Evolutionary conservation across 1,140 invertebrate species (phyloP).

Genomic region (Drosophila pseudoobscura): DNA sequence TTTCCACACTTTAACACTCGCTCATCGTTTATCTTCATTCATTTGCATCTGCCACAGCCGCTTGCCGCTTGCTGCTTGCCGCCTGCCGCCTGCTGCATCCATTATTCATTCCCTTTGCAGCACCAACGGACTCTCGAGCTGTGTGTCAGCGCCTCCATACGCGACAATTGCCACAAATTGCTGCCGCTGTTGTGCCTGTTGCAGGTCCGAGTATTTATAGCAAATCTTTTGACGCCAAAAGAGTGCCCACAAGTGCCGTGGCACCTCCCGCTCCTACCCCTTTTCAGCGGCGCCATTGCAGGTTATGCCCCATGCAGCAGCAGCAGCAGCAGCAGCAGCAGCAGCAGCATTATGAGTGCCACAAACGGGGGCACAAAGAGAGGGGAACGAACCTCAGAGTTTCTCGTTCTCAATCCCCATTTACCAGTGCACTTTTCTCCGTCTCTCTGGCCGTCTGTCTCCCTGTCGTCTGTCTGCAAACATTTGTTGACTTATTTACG

Average conservation of each 20-base stretch:
- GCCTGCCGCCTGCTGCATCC: constrained; percentile 30
- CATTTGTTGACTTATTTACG: constrained; percentile 75
- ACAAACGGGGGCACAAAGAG: constrained; percentile 9
- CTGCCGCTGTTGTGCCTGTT: constrained; percentile 32
- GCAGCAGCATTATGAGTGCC: constrained; percentile 25
- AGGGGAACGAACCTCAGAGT: neutral
- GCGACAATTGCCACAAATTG: constrained; percentile 77
- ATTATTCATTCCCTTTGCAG: constrained; percentile 18
- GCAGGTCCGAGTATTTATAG: constrained; percentile 60
- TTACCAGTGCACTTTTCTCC: neutral
- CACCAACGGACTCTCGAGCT: constrained; percentile 50
- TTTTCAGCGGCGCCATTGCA: constrained; percentile 23
- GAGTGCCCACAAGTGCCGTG: constrained; percentile 69
- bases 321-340: too few species aligned
- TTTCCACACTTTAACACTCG: constrained; percentile 48
- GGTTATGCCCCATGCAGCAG: constrained; percentile 35
- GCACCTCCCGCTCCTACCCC: neutral
- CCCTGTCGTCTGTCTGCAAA: constrained; percentile 6
- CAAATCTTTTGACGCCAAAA: constrained; percentile 60
- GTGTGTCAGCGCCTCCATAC: constrained; percentile 40
- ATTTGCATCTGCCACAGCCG: constrained; percentile 48
- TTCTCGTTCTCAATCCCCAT: constrained; percentile 14
- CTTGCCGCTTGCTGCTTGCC: constrained; percentile 5
- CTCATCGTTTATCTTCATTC: constrained; percentile 72
- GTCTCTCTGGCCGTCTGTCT: neutral